phyloP scores from a whole-genome alignment of 1,140 invertebrate species.

The Brachionus calyciflorus region DNA sequence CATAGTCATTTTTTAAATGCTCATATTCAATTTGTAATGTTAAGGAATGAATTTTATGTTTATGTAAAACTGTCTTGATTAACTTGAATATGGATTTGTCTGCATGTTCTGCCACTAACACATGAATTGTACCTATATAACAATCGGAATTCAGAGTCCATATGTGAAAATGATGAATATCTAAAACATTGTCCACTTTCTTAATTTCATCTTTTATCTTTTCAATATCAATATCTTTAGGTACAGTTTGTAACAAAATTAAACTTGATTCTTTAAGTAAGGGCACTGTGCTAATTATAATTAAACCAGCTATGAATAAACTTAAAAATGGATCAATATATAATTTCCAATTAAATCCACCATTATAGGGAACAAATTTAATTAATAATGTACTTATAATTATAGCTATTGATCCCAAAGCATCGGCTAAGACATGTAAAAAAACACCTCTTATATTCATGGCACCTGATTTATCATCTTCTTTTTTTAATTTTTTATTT shows the following conservation, averaged over 20 bases:
- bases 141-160: constrained; percentile 62
- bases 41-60: too few relatives aligned
- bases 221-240: constrained; percentile 62
- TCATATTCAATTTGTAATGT: too few relatives aligned
- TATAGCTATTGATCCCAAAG: constrained; percentile 84
- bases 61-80: too few relatives aligned
- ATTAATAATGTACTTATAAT: constrained; percentile 76
- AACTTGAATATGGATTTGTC: too few relatives aligned
- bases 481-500: not conserved
- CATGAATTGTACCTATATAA: constrained; percentile 59
- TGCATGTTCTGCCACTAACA: too few relatives aligned
- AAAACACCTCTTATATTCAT: constrained; percentile 97
- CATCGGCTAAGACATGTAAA: constrained; percentile 87
- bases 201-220: constrained; percentile 58
- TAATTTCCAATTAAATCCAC: constrained; percentile 68
- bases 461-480: constrained; percentile 63
- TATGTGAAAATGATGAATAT: constrained; percentile 66
- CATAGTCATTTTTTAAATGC: too few relatives aligned
- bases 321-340: constrained; percentile 88
- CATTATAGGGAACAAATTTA: constrained; percentile 62
- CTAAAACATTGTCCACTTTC: constrained; percentile 63
- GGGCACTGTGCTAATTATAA: constrained; percentile 63
- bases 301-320: constrained; percentile 64
- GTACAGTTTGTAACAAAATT: constrained; percentile 65
- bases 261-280: constrained; percentile 63